Conservation (phyloP, 1,140 invertebrate species). For the Thaumetopoea pityocampa region DNA sequence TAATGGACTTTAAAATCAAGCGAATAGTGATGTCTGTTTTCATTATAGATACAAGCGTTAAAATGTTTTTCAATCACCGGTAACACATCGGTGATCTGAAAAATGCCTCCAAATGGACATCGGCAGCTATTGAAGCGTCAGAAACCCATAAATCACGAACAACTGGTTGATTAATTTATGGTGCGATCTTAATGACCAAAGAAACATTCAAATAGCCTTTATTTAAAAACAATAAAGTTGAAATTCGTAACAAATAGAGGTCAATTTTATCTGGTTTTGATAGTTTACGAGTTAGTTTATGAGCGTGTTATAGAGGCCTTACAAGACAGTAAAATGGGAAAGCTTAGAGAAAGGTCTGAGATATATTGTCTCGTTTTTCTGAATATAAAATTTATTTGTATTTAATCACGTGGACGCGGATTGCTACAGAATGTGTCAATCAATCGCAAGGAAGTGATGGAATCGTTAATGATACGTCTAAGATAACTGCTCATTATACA, state of each 20-base stretch:
- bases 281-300: conserved; percentile 40
- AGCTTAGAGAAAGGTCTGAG: conserved; percentile 41
- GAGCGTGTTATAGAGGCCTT: conserved; percentile 24
- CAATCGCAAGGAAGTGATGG: neutral
- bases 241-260: neutral
- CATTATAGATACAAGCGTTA: too few relatives aligned
- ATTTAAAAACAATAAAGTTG: neutral
- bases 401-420: conserved; percentile 5
- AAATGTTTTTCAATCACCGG: conserved; percentile 3
- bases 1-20: neutral
- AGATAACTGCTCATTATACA: neutral
- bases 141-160: conserved; percentile 39
- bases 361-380: conserved; percentile 36
- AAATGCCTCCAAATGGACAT: conserved; percentile 18
- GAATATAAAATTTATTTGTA: conserved; percentile 18
- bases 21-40: neutral
- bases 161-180: conserved; percentile 41
- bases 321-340: conserved; percentile 42
- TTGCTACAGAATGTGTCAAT: neutral
- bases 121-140: conserved; percentile 43
- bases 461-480: neutral
- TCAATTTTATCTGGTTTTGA: conserved; percentile 8
- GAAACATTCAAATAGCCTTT: neutral
- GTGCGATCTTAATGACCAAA: conserved; percentile 10
- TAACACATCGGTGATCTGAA: conserved; percentile 9